phyloP scores from a whole-genome alignment of 2,797 vertebrate species.

The Thunnus albacares region DNA sequence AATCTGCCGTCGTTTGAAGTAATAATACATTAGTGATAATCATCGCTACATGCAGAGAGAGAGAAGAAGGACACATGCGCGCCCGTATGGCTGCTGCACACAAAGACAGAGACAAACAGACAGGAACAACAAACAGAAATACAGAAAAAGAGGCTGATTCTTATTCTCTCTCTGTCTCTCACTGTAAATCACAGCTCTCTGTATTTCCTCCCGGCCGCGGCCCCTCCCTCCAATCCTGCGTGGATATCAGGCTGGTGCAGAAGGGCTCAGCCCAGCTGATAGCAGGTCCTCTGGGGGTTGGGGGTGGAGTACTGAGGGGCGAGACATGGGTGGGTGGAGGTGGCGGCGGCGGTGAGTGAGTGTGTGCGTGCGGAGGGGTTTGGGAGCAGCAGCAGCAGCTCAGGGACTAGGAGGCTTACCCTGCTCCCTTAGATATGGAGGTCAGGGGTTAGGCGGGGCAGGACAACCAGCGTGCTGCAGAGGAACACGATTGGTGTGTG shows the following conservation, averaged over 20 bases:
- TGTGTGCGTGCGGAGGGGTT: constrained; percentile 33
- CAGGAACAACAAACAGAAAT: constrained; percentile 67
- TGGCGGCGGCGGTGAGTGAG: constrained; percentile 22
- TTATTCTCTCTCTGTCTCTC: constrained; percentile 65
- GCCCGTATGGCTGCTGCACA: constrained; percentile 45
- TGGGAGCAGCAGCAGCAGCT: constrained; percentile 69
- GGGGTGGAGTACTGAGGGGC: constrained; percentile 67
- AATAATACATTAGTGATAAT: constrained; percentile 80
- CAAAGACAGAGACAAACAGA: constrained; percentile 67
- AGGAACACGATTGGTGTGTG: constrained; percentile 41
- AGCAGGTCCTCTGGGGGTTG: constrained; percentile 81
- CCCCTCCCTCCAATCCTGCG: constrained; percentile 75
- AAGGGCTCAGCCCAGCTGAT: constrained; percentile 84
- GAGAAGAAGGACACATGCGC: constrained; percentile 48
- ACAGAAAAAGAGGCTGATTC: constrained; percentile 58
- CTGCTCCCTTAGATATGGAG: constrained; percentile 80
- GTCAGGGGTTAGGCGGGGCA: constrained; percentile 78
- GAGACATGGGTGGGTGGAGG: constrained; percentile 69
- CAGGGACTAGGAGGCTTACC: constrained; percentile 80
- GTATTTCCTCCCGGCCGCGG: constrained; percentile 62
- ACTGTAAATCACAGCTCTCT: constrained; percentile 81
- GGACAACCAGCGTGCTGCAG: constrained; percentile 38
- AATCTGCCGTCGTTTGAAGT: constrained; percentile 81
- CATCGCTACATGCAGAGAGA: constrained; percentile 71
- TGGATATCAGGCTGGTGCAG: constrained; percentile 86